A percentile compares a stretch with the other conserved stretches of the same genome.
These are phyloP conservation scores for Gobionotothen gibberifrons DNA, from an alignment of 2,797 vertebrate genomes.

Conservation along the genomic window DNA sequence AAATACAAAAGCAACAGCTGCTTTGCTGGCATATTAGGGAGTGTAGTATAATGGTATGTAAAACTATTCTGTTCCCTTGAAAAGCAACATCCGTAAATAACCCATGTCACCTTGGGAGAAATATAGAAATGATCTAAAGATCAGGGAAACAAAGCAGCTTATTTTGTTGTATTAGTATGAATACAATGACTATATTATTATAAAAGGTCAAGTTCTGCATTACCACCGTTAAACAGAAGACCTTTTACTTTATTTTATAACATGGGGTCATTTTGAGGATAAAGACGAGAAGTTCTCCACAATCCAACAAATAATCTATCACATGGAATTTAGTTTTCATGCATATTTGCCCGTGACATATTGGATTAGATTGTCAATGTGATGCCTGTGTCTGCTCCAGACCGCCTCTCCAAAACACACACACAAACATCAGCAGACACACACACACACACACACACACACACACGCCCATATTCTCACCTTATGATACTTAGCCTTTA, in stretches of 20 bases:
- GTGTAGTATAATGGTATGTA: conserved; percentile 49
- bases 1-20: conserved; percentile 54
- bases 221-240: conserved; percentile 20
- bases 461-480: conserved; percentile 42
- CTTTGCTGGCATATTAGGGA: conserved; percentile 44
- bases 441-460: conserved; percentile 27
- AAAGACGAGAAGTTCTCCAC: conserved; percentile 14
- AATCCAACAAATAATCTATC: conserved; percentile 46
- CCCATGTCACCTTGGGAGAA: conserved; percentile 32
- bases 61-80: conserved; percentile 60
- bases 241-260: conserved; percentile 19
- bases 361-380: conserved; percentile 62
- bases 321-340: conserved; percentile 56
- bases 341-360: conserved; percentile 48
- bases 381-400: conserved; percentile 78
- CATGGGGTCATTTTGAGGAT: conserved; percentile 20
- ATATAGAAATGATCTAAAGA: conserved; percentile 7
- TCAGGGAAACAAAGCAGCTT: conserved; percentile 15
- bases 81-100: conserved; percentile 56
- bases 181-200: conserved; percentile 26
- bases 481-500: conserved; percentile 60
- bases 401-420: conserved; percentile 30
- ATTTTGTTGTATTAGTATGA: conserved; percentile 39
- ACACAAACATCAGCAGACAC: conserved; percentile 38
- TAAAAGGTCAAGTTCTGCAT: conserved; percentile 27